Conservation (phyloP, 2,888 invertebrate species). For the Synergus gifuensis region DNA sequence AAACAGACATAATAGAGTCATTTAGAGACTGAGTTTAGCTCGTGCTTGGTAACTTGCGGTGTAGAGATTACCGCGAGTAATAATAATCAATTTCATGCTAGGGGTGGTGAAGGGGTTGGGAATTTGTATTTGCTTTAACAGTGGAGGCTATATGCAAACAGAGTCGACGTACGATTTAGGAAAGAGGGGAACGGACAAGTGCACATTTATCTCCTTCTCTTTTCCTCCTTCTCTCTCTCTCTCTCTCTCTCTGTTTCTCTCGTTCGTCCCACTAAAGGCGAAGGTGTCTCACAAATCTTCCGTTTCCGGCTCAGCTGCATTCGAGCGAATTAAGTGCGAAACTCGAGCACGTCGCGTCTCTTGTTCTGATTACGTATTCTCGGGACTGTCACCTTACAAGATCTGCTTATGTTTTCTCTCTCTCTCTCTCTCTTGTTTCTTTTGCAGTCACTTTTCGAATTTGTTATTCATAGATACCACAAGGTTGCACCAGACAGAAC, state of each 20-base stretch:
- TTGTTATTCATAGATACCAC: slow-evolving; percentile 29
- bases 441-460: slow-evolving; percentile 14
- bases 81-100: slow-evolving; percentile 45
- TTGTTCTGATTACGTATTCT: slow-evolving; percentile 40
- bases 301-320: slow-evolving; percentile 47
- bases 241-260: slow-evolving; percentile 9
- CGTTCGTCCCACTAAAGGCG: slow-evolving; percentile 15
- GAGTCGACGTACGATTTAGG: slow-evolving; percentile 21
- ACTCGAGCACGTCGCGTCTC: slow-evolving; percentile 29
- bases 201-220: slow-evolving; percentile 16
- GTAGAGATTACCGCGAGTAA: slow-evolving; percentile 44
- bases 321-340: slow-evolving; percentile 44
- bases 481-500: background rate
- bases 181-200: slow-evolving; percentile 37
- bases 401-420: slow-evolving; percentile 18
- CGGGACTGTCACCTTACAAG: slow-evolving; percentile 20
- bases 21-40: background rate
- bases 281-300: slow-evolving; percentile 47
- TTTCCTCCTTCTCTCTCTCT: background rate
- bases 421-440: background rate
- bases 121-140: slow-evolving; percentile 44
- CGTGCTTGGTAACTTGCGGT: background rate
- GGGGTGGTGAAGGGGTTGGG: background rate
- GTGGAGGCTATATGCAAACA: slow-evolving; percentile 40
- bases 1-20: too few relatives aligned